Conservation (phyloP, 2,888 invertebrate genomes). For the Agriopis aurantiaria region DNA sequence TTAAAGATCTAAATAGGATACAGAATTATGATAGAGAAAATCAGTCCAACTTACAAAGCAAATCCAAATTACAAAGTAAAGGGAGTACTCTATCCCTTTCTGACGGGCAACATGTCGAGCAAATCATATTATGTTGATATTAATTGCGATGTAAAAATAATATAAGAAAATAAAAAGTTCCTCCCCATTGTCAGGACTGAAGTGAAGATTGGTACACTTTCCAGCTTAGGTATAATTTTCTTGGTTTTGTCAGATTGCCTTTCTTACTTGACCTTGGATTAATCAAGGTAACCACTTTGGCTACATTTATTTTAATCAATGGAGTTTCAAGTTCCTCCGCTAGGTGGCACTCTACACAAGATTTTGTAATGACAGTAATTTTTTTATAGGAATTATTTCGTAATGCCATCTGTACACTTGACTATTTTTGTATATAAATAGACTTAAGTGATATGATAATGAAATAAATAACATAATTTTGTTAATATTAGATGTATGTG, state of each 20-base stretch:
- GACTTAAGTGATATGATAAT: slow-evolving; percentile 16
- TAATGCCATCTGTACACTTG: slow-evolving; percentile 19
- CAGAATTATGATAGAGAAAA: too few species aligned
- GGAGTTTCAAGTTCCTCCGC: slow-evolving; percentile 1
- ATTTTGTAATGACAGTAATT: slow-evolving; percentile 1
- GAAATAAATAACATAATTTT: slow-evolving; percentile 15
- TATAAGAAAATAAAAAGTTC: too few species aligned
- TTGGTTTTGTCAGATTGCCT: neutral
- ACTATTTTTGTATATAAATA: slow-evolving; percentile 36
- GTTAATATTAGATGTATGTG: slow-evolving; percentile 14
- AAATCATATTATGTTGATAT: too few species aligned
- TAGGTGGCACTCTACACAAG: slow-evolving; percentile 14
- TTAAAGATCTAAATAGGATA: too few species aligned
- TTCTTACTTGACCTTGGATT: slow-evolving; percentile 1
- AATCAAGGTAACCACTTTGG: neutral
- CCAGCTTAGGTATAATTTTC: too few species aligned
- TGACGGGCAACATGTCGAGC: too few species aligned
- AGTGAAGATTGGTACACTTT: too few species aligned
- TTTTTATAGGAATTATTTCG: slow-evolving; percentile 5
- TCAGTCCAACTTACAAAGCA: too few species aligned
- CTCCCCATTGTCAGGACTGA: too few species aligned
- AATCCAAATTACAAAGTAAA: too few species aligned
- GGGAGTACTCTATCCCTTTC: too few species aligned
- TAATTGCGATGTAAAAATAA: too few species aligned
- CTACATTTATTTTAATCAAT: neutral